phyloP scores from a whole-genome alignment of 2,113 vertebrate genomes.

The Saguinus imperator region DNA sequence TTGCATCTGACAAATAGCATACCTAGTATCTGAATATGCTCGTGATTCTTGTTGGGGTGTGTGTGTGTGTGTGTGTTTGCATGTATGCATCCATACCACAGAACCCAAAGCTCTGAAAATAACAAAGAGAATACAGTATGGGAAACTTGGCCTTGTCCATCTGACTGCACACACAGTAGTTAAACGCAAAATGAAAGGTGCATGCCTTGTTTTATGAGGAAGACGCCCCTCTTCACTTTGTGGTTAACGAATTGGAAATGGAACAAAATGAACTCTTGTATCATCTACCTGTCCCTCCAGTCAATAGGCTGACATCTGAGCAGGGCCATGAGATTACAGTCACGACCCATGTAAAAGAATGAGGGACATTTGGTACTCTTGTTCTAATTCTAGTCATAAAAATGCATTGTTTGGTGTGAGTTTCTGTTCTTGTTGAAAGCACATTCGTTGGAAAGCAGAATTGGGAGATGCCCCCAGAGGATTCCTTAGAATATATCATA shows the following conservation, averaged over 20 bases:
- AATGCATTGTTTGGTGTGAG: constrained; percentile 77
- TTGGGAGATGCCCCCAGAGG: constrained; percentile 14
- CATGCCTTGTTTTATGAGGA: constrained; percentile 38
- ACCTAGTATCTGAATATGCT: background rate
- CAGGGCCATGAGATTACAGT: constrained; percentile 75
- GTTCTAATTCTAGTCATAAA: constrained; percentile 76
- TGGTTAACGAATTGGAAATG: constrained; percentile 72
- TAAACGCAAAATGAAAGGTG: constrained; percentile 40
- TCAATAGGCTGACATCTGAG: constrained; percentile 71
- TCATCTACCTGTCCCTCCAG: constrained; percentile 71
- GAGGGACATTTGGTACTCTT: constrained; percentile 74
- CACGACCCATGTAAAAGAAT: constrained; percentile 71
- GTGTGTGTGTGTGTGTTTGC: background rate
- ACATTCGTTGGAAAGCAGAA: constrained; percentile 48
- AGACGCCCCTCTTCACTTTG: constrained; percentile 54
- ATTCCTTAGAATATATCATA: constrained; percentile 26
- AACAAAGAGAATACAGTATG: background rate
- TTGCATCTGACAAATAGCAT: background rate
- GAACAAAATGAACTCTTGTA: constrained; percentile 70
- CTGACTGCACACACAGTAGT: background rate
- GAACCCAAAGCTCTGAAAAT: background rate
- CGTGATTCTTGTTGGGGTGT: background rate
- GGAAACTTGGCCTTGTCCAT: background rate
- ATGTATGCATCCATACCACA: background rate
- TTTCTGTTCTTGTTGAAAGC: constrained; percentile 70